Conservation (phyloP, 2,797 vertebrate species). For the Periophthalmus magnuspinnatus region DNA sequence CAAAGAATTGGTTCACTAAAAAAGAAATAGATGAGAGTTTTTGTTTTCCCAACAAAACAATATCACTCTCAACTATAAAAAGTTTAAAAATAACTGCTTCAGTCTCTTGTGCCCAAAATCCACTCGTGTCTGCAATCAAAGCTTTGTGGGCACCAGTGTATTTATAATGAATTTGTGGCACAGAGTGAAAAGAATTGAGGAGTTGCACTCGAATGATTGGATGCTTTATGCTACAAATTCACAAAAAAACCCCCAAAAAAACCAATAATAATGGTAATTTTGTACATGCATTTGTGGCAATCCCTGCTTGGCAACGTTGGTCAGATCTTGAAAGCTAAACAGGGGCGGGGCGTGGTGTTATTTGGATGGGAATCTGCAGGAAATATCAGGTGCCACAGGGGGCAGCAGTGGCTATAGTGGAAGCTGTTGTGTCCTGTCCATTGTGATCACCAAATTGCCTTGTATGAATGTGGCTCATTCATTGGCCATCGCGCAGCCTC, state of each 20-base stretch:
- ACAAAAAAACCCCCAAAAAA: neutral
- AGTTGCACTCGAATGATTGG: neutral
- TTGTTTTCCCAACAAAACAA: neutral
- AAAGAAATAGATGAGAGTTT: neutral
- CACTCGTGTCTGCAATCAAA: conserved; percentile 7
- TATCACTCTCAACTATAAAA: neutral
- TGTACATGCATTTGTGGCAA: neutral
- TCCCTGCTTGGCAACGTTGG: too few relatives aligned
- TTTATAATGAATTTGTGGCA: conserved; percentile 7
- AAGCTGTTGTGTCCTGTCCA: too few relatives aligned
- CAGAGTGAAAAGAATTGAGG: conserved; percentile 3
- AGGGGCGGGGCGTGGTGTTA: too few relatives aligned
- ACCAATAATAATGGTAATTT: neutral
- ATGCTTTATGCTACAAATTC: neutral
- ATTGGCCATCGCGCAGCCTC: too few relatives aligned
- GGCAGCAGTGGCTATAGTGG: too few relatives aligned
- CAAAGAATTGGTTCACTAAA: neutral
- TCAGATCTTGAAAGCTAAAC: too few relatives aligned
- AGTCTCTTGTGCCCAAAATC: conserved; percentile 2
- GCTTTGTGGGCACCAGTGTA: neutral
- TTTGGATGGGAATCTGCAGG: too few relatives aligned
- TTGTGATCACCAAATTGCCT: too few relatives aligned
- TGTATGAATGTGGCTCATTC: too few relatives aligned
- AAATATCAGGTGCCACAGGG: too few relatives aligned
- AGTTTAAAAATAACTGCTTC: neutral